phyloP scores from a whole-genome alignment of 2,888 invertebrate species.

The Eupsilia transversa region DNA sequence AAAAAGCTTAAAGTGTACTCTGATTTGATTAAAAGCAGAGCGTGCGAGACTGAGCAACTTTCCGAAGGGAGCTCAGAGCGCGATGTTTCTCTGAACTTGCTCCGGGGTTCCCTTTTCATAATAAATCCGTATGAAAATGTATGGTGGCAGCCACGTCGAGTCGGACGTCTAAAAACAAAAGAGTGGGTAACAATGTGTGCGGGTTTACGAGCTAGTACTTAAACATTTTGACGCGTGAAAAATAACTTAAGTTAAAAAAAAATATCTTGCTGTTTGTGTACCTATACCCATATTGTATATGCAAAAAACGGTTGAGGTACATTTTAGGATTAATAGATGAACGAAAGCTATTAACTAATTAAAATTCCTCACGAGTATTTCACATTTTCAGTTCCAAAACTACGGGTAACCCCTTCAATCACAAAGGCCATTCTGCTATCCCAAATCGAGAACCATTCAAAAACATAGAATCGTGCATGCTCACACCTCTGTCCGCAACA shows the following conservation, averaged over 20 bases:
- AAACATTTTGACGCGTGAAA: neutral
- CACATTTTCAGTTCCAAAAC: neutral
- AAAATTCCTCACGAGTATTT: neutral
- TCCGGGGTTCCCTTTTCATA: conserved; percentile 30
- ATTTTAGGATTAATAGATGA: neutral
- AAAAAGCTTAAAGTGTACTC: conserved; percentile 22
- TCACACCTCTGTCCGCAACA: conserved; percentile 3
- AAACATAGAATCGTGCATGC: neutral
- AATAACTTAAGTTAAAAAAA: neutral
- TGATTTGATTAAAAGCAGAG: conserved; percentile 36
- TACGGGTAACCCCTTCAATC: neutral
- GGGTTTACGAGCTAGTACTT: neutral
- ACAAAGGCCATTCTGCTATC: neutral
- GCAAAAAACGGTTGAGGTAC: neutral
- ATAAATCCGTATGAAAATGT: conserved; percentile 38
- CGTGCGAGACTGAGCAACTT: conserved; percentile 9
- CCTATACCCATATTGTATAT: neutral
- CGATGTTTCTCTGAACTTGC: conserved; percentile 24
- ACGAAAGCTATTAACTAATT: neutral
- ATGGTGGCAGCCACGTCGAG: conserved; percentile 12
- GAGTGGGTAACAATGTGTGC: conserved; percentile 12
- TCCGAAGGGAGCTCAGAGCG: neutral
- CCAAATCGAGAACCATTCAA: conserved; percentile 3
- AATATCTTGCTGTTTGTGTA: neutral
- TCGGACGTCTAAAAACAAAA: conserved; percentile 19